phyloP scores from a whole-genome alignment of 2,113 vertebrate species.

The Amphiprion percula region DNA sequence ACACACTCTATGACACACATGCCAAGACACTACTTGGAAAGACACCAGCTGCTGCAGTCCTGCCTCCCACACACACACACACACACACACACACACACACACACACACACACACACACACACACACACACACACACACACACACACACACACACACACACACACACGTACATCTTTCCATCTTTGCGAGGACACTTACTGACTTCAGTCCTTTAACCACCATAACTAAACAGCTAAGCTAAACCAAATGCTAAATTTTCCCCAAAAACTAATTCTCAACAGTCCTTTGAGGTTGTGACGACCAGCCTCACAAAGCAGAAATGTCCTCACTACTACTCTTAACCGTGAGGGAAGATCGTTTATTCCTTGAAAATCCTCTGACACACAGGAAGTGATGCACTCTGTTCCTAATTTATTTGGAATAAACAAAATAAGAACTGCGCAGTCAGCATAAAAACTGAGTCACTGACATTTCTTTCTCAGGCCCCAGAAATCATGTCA shows the following conservation, averaged over 20 bases:
- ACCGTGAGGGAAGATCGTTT: not conserved
- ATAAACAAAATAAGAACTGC: slow-evolving; percentile 8
- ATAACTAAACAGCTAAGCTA: not conserved
- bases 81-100: slow-evolving; percentile 19
- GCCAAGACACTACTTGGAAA: slow-evolving; percentile 28
- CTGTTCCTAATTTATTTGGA: slow-evolving; percentile 19
- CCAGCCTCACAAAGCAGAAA: not conserved
- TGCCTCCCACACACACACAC: slow-evolving; percentile 9
- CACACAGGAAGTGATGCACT: slow-evolving; percentile 36
- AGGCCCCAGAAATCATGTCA: no score
- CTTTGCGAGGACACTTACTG: not conserved
- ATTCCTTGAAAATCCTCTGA: slow-evolving; percentile 10
- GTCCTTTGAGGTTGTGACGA: not conserved
- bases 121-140: slow-evolving; percentile 26
- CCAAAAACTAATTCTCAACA: slow-evolving; percentile 1
- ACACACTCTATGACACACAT: slow-evolving; percentile 7
- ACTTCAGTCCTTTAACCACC: not conserved
- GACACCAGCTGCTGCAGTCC: slow-evolving; percentile 60
- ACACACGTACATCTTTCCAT: not conserved
- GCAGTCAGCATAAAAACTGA: no score
- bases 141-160: slow-evolving; percentile 24
- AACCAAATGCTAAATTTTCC: slow-evolving; percentile 4
- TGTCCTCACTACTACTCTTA: no score
- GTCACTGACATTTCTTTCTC: no score
- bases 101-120: slow-evolving; percentile 26